A percentile compares a stretch with the other conserved stretches of the same genome.
Conservation (phyloP, 2,797 vertebrate genomes). For the Scolopax rusticola region DNA sequence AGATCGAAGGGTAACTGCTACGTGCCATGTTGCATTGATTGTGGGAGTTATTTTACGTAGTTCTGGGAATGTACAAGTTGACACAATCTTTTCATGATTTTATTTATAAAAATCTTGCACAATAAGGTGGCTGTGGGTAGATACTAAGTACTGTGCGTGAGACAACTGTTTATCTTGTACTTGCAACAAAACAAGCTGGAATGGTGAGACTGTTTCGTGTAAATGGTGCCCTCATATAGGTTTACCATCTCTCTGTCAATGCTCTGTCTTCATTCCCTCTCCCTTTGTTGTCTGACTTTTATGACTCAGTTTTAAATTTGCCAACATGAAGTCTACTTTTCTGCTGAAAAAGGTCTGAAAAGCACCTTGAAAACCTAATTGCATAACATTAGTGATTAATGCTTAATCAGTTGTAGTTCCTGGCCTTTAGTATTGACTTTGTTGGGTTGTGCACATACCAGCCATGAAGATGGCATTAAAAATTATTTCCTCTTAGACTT, state of each 20-base stretch:
- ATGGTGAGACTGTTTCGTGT: not conserved
- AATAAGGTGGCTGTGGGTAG: not conserved
- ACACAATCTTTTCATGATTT: not conserved
- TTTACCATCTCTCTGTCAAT: not conserved
- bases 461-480: not conserved
- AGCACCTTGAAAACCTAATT: not conserved
- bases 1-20: not conserved
- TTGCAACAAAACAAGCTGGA: not conserved
- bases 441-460: not conserved
- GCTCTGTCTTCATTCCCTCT: not conserved
- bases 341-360: not conserved
- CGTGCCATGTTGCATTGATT: not conserved
- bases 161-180: not conserved
- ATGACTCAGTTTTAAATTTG: not conserved
- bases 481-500: not conserved
- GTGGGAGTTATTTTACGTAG: not conserved
- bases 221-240: rapidly evolving
- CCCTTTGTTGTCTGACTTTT: not conserved
- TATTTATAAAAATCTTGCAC: not conserved
- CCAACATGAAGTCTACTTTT: not conserved
- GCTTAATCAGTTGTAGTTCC: not conserved
- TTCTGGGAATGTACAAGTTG: not conserved
- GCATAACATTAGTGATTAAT: not conserved
- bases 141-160: not conserved
- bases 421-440: not conserved